Conservation (phyloP, 2,113 vertebrate species). For the Rallus limicola region DNA sequence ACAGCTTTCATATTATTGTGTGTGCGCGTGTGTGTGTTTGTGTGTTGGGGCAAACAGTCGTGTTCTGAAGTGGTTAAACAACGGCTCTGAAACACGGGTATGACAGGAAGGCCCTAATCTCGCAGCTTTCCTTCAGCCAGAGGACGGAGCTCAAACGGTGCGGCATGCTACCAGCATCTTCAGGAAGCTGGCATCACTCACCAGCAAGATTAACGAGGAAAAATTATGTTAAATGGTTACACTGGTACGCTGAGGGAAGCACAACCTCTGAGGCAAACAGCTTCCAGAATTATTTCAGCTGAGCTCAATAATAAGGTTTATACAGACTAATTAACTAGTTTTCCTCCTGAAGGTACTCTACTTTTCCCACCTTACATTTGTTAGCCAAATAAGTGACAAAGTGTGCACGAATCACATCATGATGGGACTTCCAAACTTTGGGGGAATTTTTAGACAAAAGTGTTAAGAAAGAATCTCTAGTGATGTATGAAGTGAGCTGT, state of each 20-base stretch:
- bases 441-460: slow-evolving; percentile 20
- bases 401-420: not conserved
- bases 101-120: not conserved
- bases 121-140: accelerated
- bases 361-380: slow-evolving; percentile 10
- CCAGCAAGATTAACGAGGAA: not conserved
- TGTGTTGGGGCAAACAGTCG: not conserved
- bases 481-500: slow-evolving; percentile 38
- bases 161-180: accelerated
- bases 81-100: not conserved
- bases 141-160: not conserved
- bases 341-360: not conserved
- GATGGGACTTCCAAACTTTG: slow-evolving; percentile 32
- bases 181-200: accelerated
- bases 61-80: slow-evolving; percentile 5
- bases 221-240: accelerated
- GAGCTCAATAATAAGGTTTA: not conserved
- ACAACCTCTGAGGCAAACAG: not conserved
- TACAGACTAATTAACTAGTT: not conserved
- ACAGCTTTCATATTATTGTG: not conserved
- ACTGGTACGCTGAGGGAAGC: not conserved
- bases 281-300: not conserved
- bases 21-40: not conserved
- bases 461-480: slow-evolving; percentile 25
- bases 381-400: slow-evolving; percentile 41